Conservation (phyloP, 2,888 invertebrate genomes). For the Euspilapteryx auroguttella region DNA sequence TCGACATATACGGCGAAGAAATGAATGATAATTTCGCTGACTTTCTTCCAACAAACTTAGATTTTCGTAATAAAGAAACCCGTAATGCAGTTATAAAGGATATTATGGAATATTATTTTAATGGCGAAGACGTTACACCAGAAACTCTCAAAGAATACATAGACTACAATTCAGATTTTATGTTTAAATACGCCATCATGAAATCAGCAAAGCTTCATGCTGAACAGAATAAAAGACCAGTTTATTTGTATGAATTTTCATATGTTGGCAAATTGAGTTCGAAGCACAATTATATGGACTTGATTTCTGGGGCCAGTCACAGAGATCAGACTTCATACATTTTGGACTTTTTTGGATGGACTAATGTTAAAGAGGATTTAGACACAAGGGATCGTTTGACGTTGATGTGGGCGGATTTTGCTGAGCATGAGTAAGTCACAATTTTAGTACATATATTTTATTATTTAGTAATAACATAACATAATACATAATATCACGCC, state of each 20-base stretch:
- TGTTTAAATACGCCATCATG: constrained; percentile 40
- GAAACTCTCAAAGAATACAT: constrained; percentile 25
- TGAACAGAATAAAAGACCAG: constrained; percentile 15
- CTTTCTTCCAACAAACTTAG: constrained; percentile 37
- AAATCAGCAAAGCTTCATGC: constrained; percentile 35
- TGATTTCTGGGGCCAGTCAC: constrained; percentile 37
- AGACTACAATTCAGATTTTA: constrained; percentile 41
- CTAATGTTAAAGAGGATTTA: constrained; percentile 25
- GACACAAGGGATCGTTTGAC: constrained; percentile 36
- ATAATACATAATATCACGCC: too few relatives aligned
- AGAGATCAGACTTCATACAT: constrained; percentile 42
- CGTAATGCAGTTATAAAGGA: constrained; percentile 18
- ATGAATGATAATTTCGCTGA: constrained; percentile 38
- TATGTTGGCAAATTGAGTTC: constrained; percentile 35
- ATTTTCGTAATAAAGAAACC: constrained; percentile 18
- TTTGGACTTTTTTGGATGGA: constrained; percentile 31
- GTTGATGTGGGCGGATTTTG: constrained; percentile 42
- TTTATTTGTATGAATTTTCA: constrained; percentile 39
- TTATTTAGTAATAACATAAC: too few relatives aligned
- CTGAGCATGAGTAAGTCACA: constrained; percentile 32
- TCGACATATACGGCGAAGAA: constrained; percentile 28
- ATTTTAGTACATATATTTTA: too few relatives aligned
- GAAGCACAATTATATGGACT: constrained; percentile 31
- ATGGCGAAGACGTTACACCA: constrained; percentile 20
- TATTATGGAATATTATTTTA: constrained; percentile 29